Evolutionary conservation across 2,113 vertebrate species (phyloP).

Genomic region (Lepisosteus osseus): DNA sequence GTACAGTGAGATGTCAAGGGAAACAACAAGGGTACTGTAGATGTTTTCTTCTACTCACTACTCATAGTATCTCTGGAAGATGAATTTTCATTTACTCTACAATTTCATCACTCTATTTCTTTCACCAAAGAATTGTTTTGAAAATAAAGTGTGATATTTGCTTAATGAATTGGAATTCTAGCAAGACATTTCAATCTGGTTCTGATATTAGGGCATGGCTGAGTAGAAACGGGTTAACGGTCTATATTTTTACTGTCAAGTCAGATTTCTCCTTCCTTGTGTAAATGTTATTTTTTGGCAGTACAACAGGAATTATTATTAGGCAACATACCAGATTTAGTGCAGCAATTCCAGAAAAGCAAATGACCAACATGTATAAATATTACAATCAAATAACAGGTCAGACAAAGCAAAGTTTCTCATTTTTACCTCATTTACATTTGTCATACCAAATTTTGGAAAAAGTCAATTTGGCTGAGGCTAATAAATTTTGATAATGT

Average conservation of each 20-base stretch:
- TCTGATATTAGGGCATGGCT: conserved; percentile 44
- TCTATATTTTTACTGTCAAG: conserved; percentile 59
- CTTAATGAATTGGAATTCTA: conserved; percentile 62
- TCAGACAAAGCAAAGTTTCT: background rate
- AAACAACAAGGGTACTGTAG: no score
- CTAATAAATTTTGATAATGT: no score
- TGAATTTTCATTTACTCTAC: conserved; percentile 51
- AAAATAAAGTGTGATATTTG: conserved; percentile 66
- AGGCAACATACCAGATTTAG: conserved; percentile 35
- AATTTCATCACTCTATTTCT: conserved; percentile 44
- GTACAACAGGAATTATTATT: conserved; percentile 37
- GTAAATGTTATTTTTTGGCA: conserved; percentile 28
- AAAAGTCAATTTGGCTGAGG: no score
- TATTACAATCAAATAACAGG: conserved; percentile 19
- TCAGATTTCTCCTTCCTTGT: conserved; percentile 43
- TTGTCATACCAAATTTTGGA: background rate
- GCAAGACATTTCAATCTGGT: conserved; percentile 57
- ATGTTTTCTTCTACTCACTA: background rate
- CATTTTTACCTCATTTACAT: conserved; percentile 27
- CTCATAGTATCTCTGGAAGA: conserved; percentile 16
- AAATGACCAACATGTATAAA: conserved; percentile 22
- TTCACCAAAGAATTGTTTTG: conserved; percentile 42
- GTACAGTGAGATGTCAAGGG: no score
- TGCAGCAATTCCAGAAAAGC: conserved; percentile 24
- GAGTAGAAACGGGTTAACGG: conserved; percentile 55